These are phyloP conservation scores for Petromus typicus DNA, from an alignment of 2,113 vertebrate species.

Conservation along the genomic window DNA sequence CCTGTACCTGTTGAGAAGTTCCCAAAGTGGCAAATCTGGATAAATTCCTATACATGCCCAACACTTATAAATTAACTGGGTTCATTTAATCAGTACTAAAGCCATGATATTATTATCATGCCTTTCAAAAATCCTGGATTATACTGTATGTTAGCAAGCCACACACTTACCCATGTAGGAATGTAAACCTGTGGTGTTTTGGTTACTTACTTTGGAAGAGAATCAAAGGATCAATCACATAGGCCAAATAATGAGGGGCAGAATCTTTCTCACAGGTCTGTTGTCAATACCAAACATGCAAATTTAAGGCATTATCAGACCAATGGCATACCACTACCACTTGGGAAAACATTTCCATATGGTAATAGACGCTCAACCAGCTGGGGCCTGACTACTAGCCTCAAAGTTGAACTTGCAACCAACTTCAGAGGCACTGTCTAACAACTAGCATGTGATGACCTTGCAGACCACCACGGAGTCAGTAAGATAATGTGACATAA, in stretches of 20 bases:
- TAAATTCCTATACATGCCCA: slow-evolving; percentile 22
- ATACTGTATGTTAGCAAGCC: slow-evolving; percentile 36
- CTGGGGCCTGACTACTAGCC: not conserved
- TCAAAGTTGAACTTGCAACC: not conserved
- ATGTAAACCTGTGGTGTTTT: slow-evolving; percentile 52
- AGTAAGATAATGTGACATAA: not conserved
- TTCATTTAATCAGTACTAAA: slow-evolving; percentile 4
- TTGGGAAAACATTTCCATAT: not conserved
- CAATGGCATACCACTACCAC: not conserved
- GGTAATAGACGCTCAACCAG: not conserved
- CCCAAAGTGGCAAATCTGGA: not conserved
- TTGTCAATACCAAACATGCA: slow-evolving; percentile 64
- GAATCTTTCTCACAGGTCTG: slow-evolving; percentile 61
- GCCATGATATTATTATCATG: not conserved
- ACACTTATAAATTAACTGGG: not conserved
- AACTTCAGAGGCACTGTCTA: not conserved
- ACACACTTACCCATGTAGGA: slow-evolving; percentile 61
- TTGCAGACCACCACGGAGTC: not conserved
- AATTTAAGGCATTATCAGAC: slow-evolving; percentile 45
- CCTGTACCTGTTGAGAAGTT: not conserved
- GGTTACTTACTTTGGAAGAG: slow-evolving; percentile 69
- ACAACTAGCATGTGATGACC: not conserved
- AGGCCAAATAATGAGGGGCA: slow-evolving; percentile 59
- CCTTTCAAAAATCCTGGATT: slow-evolving; percentile 45
- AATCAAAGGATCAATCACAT: slow-evolving; percentile 63